Evolutionary conservation across 2,888 invertebrate species (phyloP), one percentile per base, ranked within the genome.

Genomic region (Baccha elongata): DNA sequence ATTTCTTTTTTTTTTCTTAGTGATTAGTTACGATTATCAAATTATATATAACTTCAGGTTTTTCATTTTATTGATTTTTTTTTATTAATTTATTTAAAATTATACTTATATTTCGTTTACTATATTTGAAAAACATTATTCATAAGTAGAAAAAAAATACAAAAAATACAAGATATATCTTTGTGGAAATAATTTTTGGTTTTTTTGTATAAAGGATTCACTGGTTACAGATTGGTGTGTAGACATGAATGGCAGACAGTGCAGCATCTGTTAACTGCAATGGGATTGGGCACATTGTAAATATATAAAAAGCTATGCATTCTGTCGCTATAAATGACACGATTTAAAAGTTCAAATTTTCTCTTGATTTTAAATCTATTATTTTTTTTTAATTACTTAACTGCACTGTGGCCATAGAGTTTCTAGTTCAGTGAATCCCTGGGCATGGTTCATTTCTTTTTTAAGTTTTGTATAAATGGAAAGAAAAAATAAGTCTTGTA

Each of bases 21-120:
- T 79, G 46, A 78, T 79, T 65, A 65, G 67, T 65, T 81, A 71
- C 60, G 71, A 73, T 84, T 67, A 72, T 80, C 67, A 71, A 81
- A 81, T 78, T 85, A 76, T 58, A 84, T 73, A 78, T 78, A 79
- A 84, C 80, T 76, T 83, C 67, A 83, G 76, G 75, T 73, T 84
- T 83, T 74, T 68, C 55, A 83, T 65, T 55, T 79, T 44, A 29
- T 55, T 42, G 13, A 52, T 52, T 53, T 42, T 52, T n/a, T n/a
- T 48, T 73, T 46, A 65, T 46, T 4, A 23, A 21, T 26, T 76
- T 62, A 71, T 78, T 78, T 72, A 83, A 84, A 83, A 74, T 40
- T 71, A 73, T 71, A 71, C 60, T 75, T 76, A 58, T 72, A 72
- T 17, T 72, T 83, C 81, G 81, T 69, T 84, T 73, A 80, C 78